Conservation (phyloP, 2,888 invertebrate species). For the Nemapogon koenigi region DNA sequence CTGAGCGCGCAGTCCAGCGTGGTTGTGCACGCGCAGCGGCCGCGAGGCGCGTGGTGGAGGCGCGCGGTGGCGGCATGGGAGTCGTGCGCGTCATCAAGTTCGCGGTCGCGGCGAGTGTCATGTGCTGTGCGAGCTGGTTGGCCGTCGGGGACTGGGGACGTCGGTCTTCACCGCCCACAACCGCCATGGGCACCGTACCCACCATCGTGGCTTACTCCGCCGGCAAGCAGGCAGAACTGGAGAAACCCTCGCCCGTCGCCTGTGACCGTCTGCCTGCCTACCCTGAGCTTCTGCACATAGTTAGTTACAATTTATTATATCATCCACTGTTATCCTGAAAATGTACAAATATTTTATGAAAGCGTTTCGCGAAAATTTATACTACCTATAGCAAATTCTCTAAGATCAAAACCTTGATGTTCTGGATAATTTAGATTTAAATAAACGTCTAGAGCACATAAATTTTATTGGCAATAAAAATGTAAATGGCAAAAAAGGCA, state of each 20-base stretch:
- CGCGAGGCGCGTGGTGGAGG: conserved; percentile 40
- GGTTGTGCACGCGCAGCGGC: conserved; percentile 51
- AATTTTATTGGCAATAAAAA: no score
- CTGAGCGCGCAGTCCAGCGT: conserved; percentile 56
- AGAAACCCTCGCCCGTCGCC: conserved; percentile 44
- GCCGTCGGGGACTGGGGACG: conserved; percentile 47
- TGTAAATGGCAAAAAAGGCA: no score
- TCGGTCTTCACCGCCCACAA: conserved; percentile 19
- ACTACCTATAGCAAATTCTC: no score
- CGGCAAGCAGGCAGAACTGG: conserved; percentile 58
- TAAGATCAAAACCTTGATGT: no score
- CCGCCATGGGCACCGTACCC: conserved; percentile 45
- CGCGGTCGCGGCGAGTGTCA: conserved; percentile 41
- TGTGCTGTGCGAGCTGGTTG: conserved; percentile 53
- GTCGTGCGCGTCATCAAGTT: conserved; percentile 34
- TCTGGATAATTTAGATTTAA: no score
- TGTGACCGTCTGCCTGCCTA: conserved; percentile 44
- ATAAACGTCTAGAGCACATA: no score
- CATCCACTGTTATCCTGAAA: no score
- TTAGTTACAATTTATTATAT: no score
- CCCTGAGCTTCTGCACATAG: conserved; percentile 35
- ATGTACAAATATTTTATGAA: no score
- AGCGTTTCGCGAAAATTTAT: no score
- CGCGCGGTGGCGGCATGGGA: conserved; percentile 51
- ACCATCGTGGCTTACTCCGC: conserved; percentile 69